These are phyloP conservation scores for Panthera uncia DNA, from an alignment of 2,113 vertebrate species.

Conservation along the genomic window DNA sequence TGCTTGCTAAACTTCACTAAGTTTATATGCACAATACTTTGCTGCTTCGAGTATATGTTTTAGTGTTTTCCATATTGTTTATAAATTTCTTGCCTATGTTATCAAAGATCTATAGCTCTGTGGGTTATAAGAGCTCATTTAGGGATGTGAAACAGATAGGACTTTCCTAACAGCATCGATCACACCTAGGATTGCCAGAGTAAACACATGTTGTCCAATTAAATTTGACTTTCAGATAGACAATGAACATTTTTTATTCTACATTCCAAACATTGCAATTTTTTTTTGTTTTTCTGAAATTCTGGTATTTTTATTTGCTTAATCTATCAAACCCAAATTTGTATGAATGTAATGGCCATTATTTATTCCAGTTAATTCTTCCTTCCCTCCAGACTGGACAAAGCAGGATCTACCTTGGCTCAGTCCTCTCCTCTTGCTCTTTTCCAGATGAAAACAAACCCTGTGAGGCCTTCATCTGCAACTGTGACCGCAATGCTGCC, in stretches of 20 bases:
- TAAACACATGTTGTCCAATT: neutral
- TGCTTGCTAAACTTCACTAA: neutral
- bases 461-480: slow-evolving; percentile 89
- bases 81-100: neutral
- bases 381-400: neutral
- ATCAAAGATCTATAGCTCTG: neutral
- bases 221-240: neutral
- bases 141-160: neutral
- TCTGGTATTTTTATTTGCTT: neutral
- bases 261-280: neutral
- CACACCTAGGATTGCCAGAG: neutral
- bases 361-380: neutral
- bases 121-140: neutral
- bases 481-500: slow-evolving; percentile 90
- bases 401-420: neutral
- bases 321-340: neutral
- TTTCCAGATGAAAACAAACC: slow-evolving; percentile 84
- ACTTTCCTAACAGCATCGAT: neutral
- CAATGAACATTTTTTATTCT: neutral
- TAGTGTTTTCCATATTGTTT: neutral
- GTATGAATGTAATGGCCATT: neutral
- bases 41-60: neutral
- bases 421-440: neutral
- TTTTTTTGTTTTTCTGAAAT: neutral
- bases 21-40: slow-evolving; percentile 2